Conservation (phyloP, 2,888 invertebrate genomes). For the Hydraecia micacea region DNA sequence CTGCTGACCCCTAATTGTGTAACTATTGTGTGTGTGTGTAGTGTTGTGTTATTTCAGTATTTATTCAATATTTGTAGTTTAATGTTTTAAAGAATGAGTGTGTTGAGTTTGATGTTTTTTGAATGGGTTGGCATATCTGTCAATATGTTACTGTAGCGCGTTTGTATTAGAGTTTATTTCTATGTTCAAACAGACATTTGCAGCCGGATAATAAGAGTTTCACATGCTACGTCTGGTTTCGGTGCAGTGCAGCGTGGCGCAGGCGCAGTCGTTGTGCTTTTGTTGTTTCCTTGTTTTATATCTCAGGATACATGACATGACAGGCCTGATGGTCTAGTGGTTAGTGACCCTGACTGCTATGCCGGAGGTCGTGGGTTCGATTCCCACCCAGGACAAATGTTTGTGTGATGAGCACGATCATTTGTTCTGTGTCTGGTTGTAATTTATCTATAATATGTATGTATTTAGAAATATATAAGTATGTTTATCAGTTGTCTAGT, state of each 20-base stretch:
- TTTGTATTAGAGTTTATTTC: not conserved
- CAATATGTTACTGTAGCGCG: not conserved
- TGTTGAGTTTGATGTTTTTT: not conserved
- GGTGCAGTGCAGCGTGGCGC: not conserved
- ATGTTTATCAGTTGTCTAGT: no score
- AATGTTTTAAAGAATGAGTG: not conserved
- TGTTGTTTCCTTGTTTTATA: not conserved
- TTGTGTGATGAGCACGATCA: no score
- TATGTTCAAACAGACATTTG: not conserved
- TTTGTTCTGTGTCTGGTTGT: no score
- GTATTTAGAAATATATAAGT: no score
- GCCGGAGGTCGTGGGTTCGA: no score
- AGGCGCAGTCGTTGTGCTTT: not conserved
- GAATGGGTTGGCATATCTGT: not conserved
- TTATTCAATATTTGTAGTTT: not conserved
- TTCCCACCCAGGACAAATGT: no score
- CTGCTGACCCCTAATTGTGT: conserved; percentile 27
- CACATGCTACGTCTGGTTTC: not conserved
- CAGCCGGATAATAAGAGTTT: not conserved
- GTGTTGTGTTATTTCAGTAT: conserved; percentile 38
- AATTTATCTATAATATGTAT: no score
- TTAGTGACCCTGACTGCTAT: no score
- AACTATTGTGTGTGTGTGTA: conserved; percentile 24
- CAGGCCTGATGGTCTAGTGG: no score
- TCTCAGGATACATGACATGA: not conserved